Percentiles rank a stretch among this genome's conserved stretches.
These are phyloP conservation scores for Eretmocerus hayati DNA, from an alignment of 2,888 invertebrate genomes.

Conservation along the genomic window DNA sequence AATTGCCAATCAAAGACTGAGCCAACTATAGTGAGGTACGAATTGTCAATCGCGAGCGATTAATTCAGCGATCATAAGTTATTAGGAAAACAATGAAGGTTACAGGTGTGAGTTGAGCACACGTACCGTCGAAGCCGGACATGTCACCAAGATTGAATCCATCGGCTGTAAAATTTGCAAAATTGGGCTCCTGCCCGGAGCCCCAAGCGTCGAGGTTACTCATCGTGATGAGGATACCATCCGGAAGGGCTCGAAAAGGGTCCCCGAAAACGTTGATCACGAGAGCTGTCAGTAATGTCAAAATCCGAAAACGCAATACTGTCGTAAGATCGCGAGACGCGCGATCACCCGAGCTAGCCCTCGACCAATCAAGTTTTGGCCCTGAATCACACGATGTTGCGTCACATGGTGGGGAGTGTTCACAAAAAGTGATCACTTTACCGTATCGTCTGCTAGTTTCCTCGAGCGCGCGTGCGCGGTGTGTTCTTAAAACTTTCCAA, in stretches of 20 bases:
- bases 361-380: slow-evolving; percentile 53
- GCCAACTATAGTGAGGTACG: no score
- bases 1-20: no score
- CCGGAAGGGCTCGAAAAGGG: no score
- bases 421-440: slow-evolving; percentile 2
- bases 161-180: slow-evolving; percentile 49
- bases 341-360: slow-evolving; percentile 34
- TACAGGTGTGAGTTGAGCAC: neutral
- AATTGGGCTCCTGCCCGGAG: slow-evolving; percentile 39
- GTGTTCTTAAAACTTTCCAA: no score
- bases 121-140: slow-evolving; percentile 62
- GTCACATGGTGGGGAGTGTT: slow-evolving; percentile 38
- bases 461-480: neutral
- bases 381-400: slow-evolving; percentile 58
- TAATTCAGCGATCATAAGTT: neutral
- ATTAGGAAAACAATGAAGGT: neutral
- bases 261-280: no score
- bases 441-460: neutral
- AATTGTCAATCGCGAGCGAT: no score
- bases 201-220: slow-evolving; percentile 39
- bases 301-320: slow-evolving; percentile 20
- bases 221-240: slow-evolving; percentile 40
- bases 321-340: slow-evolving; percentile 31
- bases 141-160: slow-evolving; percentile 63
- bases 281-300: no score